Conservation (phyloP, 1,140 invertebrate species). For the Palaemon carinicauda region DNA sequence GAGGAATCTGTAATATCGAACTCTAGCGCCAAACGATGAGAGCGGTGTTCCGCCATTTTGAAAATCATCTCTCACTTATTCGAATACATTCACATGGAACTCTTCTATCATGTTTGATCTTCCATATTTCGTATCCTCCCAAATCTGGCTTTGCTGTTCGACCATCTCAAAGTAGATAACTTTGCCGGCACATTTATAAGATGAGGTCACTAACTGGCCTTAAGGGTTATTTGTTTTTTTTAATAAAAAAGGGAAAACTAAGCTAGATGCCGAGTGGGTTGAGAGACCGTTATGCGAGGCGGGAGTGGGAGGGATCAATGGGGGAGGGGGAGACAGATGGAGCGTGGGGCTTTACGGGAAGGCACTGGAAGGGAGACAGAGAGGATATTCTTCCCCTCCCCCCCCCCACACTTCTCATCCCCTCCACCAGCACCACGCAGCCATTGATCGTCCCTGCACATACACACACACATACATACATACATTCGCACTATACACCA, state of each 20-base stretch:
- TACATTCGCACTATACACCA: constrained; percentile 17
- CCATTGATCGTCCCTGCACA: constrained; percentile 45
- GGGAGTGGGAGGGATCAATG: neutral
- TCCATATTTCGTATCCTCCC: neutral
- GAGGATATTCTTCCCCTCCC: too few relatives aligned
- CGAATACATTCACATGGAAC: constrained; percentile 1
- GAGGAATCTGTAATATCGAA: neutral
- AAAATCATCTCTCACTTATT: constrained; percentile 31
- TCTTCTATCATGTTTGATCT: neutral
- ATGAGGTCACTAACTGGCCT: too few relatives aligned
- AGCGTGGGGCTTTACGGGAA: neutral
- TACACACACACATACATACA: constrained; percentile 34
- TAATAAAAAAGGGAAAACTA: neutral
- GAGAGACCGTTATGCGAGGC: constrained; percentile 30
- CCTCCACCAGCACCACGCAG: constrained; percentile 21
- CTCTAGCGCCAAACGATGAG: neutral
- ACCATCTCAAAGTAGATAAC: neutral
- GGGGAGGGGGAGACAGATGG: neutral
- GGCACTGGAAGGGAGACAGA: neutral
- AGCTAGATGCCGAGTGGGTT: neutral
- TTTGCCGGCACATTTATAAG: neutral
- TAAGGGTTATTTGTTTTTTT: too few relatives aligned
- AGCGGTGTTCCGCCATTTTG: constrained; percentile 38
- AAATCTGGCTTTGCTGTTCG: neutral
- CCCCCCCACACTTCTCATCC: too few relatives aligned